Evolutionary conservation across 2,888 invertebrate genomes (phyloP), one percentile per base, ranked within the genome.

Genomic region (Pristionchus fissidentatus): DNA sequence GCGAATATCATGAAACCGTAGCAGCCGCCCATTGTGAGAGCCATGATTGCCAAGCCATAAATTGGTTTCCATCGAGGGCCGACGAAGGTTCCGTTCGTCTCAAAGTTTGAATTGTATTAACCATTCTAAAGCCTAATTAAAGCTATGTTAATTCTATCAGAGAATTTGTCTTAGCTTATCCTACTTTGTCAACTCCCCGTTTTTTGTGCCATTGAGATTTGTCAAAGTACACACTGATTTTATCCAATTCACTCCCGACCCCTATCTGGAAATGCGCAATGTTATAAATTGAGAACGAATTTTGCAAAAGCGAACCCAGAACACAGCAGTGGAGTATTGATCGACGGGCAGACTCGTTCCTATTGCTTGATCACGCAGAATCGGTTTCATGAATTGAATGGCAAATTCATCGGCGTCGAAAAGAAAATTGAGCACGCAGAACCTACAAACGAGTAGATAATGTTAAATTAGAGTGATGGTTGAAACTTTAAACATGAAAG

Each of bases 11-110:
- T 79, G 41, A 79, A 79, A 38, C 55, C 55, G 26, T 79, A 79
- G 15, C 79, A 46, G 22, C 35, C 29, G 13, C 55, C 41, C 79
- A 79, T 79, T 1, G 79, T 79, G 5, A 41, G n/a, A 5, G 79
- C 79, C 41, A 79, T 35, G 5, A 79, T 29, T 7, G 41, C 7
- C 5, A 79, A 26, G 3, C 79, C 79, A 32, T 19, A 52, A 8
- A 78, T 78, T 0, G 78, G 78, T n/a, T 49, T 78, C 78, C 78
- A 78, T 52, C 78, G 57, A 41, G 79, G 79, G 29, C 79, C 79
- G 4, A 46, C 13, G 57, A 79, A 79, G n/a, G 79, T 57, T n/a
- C 79, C 79, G 29, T 79, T 26, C 3, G 7, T 55, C 79, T 78
- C 35, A 26, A n/a, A n/a, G n/a, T n/a, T n/a, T n/a, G n/a, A n/a